Evolutionary conservation across 2,888 invertebrate species (phyloP), one percentile per base, ranked within the genome.

Genomic region (Iselma pallidipennis): DNA sequence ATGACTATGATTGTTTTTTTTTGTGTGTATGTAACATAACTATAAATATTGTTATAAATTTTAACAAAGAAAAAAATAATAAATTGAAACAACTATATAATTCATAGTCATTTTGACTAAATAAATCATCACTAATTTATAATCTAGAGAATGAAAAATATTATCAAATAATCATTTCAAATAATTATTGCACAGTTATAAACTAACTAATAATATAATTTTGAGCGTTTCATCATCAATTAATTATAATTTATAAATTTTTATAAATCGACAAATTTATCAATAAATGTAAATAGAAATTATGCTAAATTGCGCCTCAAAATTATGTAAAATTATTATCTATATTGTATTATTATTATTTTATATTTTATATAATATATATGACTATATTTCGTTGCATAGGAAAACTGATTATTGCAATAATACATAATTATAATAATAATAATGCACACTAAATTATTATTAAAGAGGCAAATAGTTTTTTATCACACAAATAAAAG

Each of bases 151-250:
- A 9, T 42, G 19, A 19, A 10, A 6, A 10, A 7, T 14, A 42
- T 42, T 16, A 19, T 19, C 6, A n/a, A n/a, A n/a, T n/a, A n/a
- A n/a, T n/a, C 6, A 1, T 19, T 9, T 19, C 16, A 19, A 42
- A 42, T 31, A 65, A 66, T 71, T 73, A 74, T 74, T 73, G 74
- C 73, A 74, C 73, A 66, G 68, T 65, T 12, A 19, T 19, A 19
- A 42, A 71, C 60, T 66, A 67, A 67, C 55, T 64, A 65, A n/a
- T n/a, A n/a, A n/a, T n/a, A n/a, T n/a, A n/a, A 63, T 71, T 66
- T 71, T 71, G 70, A 70, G 66, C 71, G 68, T 68, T 29, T 54
- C 45, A 45, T 59, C 25, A 50, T 29, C 49, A 37, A 31, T 33
- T 51, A 55, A 53, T 51, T 49, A 51, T 14, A 51, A 45, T 52